phyloP scores from a whole-genome alignment of 2,113 vertebrate species.

The Heliornis fulica region DNA sequence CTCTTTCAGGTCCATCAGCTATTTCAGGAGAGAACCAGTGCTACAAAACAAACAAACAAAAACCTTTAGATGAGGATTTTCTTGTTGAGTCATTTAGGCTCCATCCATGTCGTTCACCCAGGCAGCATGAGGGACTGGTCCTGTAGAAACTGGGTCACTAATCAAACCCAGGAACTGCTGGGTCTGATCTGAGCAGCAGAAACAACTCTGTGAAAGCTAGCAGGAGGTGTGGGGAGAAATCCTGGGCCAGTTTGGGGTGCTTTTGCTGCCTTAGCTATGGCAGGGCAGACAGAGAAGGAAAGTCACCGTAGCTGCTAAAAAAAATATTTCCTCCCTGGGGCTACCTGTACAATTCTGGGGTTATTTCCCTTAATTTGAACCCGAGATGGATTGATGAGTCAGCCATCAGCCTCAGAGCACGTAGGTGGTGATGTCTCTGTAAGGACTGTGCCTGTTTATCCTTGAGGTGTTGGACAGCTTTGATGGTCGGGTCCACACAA shows the following conservation, averaged over 20 bases:
- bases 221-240: background rate
- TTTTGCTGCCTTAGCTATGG: background rate
- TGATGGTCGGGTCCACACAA: background rate
- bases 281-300: background rate
- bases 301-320: background rate
- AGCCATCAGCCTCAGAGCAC: background rate
- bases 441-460: constrained; percentile 39
- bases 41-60: background rate
- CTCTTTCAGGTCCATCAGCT: background rate
- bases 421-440: background rate
- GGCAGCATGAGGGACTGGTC: background rate
- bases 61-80: background rate
- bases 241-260: background rate
- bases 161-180: background rate
- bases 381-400: background rate
- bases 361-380: background rate
- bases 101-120: background rate
- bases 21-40: background rate
- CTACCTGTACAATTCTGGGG: background rate
- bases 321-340: background rate
- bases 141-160: background rate
- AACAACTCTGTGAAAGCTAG: background rate
- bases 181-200: background rate
- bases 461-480: background rate
- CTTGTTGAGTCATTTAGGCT: background rate